A percentile compares a stretch with the other conserved stretches of the same genome.
Conservation (phyloP, 2,113 vertebrate species). For the Oncorhynchus gorbuscha region DNA sequence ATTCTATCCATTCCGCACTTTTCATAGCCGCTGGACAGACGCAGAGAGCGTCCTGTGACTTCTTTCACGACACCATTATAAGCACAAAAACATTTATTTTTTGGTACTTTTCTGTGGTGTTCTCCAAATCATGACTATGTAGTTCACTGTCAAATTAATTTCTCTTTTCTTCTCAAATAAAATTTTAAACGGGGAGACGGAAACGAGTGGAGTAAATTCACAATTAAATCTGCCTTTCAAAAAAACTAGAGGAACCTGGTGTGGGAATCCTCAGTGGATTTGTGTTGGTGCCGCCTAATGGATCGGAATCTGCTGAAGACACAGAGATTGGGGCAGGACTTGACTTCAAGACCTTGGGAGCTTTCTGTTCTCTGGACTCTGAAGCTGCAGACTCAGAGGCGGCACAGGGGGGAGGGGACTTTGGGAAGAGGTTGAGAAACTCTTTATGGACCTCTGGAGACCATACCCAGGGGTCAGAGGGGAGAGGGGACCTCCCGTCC, state of each 20-base stretch:
- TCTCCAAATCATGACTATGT: constrained; percentile 6
- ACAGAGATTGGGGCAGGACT: constrained; percentile 5
- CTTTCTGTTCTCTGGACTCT: constrained; percentile 39
- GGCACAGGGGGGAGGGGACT: constrained; percentile 1
- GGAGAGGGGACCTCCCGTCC: constrained; percentile 20
- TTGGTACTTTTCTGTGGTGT: neutral
- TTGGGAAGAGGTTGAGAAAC: constrained; percentile 49
- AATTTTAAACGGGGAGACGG: constrained; percentile 51
- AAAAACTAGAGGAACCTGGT: constrained; percentile 51
- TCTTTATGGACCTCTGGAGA: constrained; percentile 58
- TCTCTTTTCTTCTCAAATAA: constrained; percentile 6
- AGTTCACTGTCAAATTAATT: constrained; percentile 1
- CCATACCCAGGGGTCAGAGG: constrained; percentile 31
- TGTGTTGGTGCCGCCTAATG: constrained; percentile 8
- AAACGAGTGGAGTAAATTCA: constrained; percentile 58
- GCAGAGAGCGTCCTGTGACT: constrained; percentile 17
- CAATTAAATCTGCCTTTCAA: constrained; percentile 67
- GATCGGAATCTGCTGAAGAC: constrained; percentile 22
- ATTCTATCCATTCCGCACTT: constrained; percentile 12
- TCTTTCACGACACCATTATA: too few relatives aligned
- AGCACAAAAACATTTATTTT: neutral
- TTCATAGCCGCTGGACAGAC: constrained; percentile 25
- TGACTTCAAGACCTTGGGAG: constrained; percentile 37
- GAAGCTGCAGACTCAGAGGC: constrained; percentile 6
- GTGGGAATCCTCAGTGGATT: constrained; percentile 30